A percentile compares a stretch with the other conserved stretches of the same genome.
phyloP scores from a whole-genome alignment of 1,140 invertebrate species.

The Chironomus striatipennis region DNA sequence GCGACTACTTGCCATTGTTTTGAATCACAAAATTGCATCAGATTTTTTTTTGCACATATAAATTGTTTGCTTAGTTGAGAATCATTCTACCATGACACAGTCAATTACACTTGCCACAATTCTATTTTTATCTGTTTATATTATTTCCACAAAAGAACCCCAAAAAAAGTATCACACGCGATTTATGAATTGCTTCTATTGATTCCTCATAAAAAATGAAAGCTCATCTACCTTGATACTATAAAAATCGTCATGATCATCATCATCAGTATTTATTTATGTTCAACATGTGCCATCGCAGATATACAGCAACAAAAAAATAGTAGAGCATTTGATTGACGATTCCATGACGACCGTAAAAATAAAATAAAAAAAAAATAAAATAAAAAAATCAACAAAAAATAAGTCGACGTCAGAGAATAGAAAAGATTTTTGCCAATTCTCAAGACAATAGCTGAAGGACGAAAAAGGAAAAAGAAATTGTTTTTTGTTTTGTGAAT shows the following conservation, averaged over 20 bases:
- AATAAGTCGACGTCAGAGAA: background rate
- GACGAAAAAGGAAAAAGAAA: background rate
- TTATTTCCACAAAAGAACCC: background rate
- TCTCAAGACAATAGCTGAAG: background rate
- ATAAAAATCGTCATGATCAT: background rate
- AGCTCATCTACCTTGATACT: background rate
- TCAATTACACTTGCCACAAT: background rate
- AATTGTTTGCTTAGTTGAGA: background rate
- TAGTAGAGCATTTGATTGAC: background rate
- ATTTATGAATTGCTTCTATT: background rate
- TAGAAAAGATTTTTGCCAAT: background rate
- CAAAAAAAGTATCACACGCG: background rate
- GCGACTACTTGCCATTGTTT: background rate
- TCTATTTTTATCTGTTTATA: background rate
- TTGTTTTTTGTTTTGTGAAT: background rate
- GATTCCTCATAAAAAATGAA: background rate
- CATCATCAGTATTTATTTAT: background rate
- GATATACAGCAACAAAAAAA: background rate
- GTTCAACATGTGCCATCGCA: constrained; percentile 11
- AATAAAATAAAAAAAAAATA: background rate
- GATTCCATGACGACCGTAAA: background rate
- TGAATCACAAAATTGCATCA: background rate
- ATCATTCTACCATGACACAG: background rate
- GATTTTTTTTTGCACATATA: background rate
- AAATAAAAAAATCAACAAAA: background rate